A percentile compares a stretch with the other conserved stretches of the same genome.
Conservation (phyloP, 2,113 vertebrate genomes). For the Calyptommatus sinebrachiatus region DNA sequence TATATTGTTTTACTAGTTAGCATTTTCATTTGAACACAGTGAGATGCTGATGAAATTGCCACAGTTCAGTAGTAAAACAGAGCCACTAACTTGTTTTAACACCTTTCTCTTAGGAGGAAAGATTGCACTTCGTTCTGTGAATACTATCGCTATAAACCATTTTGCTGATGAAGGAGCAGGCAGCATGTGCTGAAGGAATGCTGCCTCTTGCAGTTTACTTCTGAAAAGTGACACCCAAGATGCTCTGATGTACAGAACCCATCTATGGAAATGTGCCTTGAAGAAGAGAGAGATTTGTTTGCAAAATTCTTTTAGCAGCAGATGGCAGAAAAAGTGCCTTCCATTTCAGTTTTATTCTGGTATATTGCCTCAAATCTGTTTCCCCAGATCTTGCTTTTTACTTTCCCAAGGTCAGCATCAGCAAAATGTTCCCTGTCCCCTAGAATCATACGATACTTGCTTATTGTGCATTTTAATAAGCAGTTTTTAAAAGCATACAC, state of each 20-base stretch:
- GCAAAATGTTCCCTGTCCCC: background rate
- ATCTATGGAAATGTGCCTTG: background rate
- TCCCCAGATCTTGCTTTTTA: background rate
- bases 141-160: slow-evolving; percentile 1
- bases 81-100: background rate
- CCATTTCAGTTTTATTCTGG: background rate
- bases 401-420: background rate
- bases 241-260: background rate
- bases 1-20: slow-evolving; percentile 9
- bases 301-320: slow-evolving; percentile 5
- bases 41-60: slow-evolving; percentile 17
- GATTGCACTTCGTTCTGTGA: background rate
- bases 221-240: background rate
- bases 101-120: background rate
- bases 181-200: background rate
- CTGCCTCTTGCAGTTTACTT: background rate
- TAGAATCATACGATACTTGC: background rate
- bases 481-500: background rate
- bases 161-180: slow-evolving; percentile 10
- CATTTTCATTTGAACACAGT: slow-evolving; percentile 12
- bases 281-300: slow-evolving; percentile 5
- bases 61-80: background rate
- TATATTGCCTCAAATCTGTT: background rate
- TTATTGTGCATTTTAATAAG: background rate
- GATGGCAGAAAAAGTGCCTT: background rate